phyloP scores from a whole-genome alignment of 1,140 invertebrate genomes.

The Potamilus streckersoni region DNA sequence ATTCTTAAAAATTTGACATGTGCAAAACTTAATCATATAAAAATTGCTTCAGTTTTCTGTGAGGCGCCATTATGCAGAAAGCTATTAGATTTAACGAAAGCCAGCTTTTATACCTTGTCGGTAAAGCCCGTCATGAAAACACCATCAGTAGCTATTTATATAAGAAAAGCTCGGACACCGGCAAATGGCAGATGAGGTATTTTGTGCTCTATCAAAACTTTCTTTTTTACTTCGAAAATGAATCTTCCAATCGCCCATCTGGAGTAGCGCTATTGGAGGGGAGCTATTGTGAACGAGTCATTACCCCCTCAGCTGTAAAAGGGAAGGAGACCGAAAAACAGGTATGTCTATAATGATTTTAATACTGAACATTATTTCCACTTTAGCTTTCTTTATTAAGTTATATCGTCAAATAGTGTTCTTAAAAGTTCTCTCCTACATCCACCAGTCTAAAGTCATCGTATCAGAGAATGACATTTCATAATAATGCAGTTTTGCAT shows the following conservation, averaged over 20 bases:
- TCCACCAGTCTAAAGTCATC: no score
- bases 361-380: neutral
- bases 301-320: constrained; percentile 64
- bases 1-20: no score
- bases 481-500: no score
- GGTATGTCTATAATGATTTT: constrained; percentile 39
- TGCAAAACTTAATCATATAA: no score
- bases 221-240: constrained; percentile 91
- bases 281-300: constrained; percentile 87
- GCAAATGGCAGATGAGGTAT: constrained; percentile 91
- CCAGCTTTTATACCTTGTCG: constrained; percentile 82
- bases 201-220: constrained; percentile 94
- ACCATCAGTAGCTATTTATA: constrained; percentile 82
- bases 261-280: constrained; percentile 90
- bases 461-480: no score
- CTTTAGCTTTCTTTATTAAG: no score
- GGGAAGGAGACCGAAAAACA: constrained; percentile 64
- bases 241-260: constrained; percentile 78
- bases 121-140: constrained; percentile 83
- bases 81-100: constrained; percentile 77
- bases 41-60: no score
- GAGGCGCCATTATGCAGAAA: constrained; percentile 75
- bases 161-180: constrained; percentile 86
- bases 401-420: no score
- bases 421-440: no score